Base-by-base conservation (phyloP, 2,888 invertebrate genomes). In the Leucophenga montana region DNA sequence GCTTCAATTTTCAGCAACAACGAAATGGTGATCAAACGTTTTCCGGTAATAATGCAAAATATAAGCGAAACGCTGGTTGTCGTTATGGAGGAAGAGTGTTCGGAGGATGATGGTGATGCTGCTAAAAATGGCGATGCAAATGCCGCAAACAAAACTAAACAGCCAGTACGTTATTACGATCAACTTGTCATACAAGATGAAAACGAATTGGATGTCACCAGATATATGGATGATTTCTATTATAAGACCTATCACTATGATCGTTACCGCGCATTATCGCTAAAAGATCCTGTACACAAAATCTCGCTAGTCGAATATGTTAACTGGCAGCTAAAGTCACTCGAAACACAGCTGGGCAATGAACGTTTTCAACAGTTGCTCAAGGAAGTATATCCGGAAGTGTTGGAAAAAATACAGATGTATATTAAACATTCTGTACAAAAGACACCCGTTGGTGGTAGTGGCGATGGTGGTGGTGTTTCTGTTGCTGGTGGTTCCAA, bases 21-120 rank as follows among this genome's bases (percentile, higher is more conserved):
- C 84, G 89, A 91, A 69, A 90, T 92, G 27, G 92, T 96, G 54
- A 88, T 95, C 69, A 92, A 94, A 79, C 90, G 93, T 75, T 94
- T 96, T 85, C 91, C 93, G 39, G 91, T 91, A 31, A 93, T 96
- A 57, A 90, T 96, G 80, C 89, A 93, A 54, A 93, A 93, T 79
- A 90, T 96, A 71, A 91, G 93, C 1, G 95, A 95, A 88, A 92
- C 94, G 0, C 89, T 96, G 57, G 94, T 95, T 85, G 96, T 96
- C 84, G 92, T 96, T 59, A 93, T 93, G 88, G 90, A 91, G 27
- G 94, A 94, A 78, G 93, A 93, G 50, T 92, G 77, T n/a, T 44
- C 44, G 11, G 53, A 61, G 18, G 31, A 27, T 1, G 18, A 39
- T 6, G 75, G 72, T 2, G 82, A 80, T 46, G 71, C 74, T 8